Evolutionary conservation across 2,888 invertebrate genomes (phyloP), one percentile per base, ranked within the genome.

Genomic region (Agonopterix heracliana): DNA sequence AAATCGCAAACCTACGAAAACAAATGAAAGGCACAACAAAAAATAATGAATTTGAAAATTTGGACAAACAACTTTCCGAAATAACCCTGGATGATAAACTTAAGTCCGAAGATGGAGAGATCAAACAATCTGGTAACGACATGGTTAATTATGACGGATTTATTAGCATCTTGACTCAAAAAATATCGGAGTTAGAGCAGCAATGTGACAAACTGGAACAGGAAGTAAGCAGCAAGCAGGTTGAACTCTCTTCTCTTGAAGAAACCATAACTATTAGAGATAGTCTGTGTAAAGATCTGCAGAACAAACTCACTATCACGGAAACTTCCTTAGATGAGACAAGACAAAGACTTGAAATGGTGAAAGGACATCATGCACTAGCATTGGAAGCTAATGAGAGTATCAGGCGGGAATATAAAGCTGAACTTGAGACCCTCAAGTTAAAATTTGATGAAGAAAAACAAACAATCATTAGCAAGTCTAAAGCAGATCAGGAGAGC

Each of bases 321-420:
- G 86, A 86, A 68, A 67, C 63, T 46, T 64, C 66, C 45, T 57
- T 87, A 13, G 81, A 82, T 45, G 85, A 88, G 71, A 79, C 81
- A n/a, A 70, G 65, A 42, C 82, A 87, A 60, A 74, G 86, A 51
- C 69, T 88, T 40, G 87, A 88, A 69, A 84, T 89, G 84, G 87
- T 89, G 1, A 88, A 89, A 65, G 84, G 86, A 1, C 89, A 89
- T 57, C 89, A 89, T 71, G 79, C 81, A 41, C 65, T 89, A 52
- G 89, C 89, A 34, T 53, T 89, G 53, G 87, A 89, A 63, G 89
- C 89, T 3, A 89, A 89, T 67, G 89, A 89, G 60, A 89, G 88
- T 54, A 89, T 89, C 48, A 68, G 89, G 55, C 71, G 84, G 40
- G 89, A 89, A 61, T 89, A 89, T 54, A 89, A 85, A 70, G 71